Evolutionary conservation across 2,113 vertebrate species (phyloP), one percentile per base, ranked within the genome.

Genomic region (Ammodramus savannarum): DNA sequence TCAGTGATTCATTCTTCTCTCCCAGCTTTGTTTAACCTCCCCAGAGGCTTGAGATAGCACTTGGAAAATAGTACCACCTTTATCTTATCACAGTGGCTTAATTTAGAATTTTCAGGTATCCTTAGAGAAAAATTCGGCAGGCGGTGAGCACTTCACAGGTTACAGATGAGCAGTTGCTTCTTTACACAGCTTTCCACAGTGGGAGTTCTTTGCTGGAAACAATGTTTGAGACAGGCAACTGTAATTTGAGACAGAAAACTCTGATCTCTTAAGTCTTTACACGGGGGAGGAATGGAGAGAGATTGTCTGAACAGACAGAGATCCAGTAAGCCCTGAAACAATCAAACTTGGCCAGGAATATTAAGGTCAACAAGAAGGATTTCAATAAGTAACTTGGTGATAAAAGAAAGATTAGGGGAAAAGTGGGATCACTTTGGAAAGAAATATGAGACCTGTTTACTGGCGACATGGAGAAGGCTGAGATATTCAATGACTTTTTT

Each of bases 41-140:
- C 14, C 10, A 19, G 3, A 29, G 39, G 23, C 22, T 46, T 48
- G n/a, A 65, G 39, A 39, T 55, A 65, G 65, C 48, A 73, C 18
- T 46, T 39, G 27, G 27, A 54, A 27, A n/a, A 38, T 11, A 38
- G 9, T 22, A 55, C 7, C 23, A 39, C 13, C 3, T 65, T 55
- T 65, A 39, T 39, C n/a, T 55, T 39, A 57, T 16, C 49, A 46
- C 6, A n/a, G 18, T 48, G 23, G 5, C 15, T 48, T 74, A 74
- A 39, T 65, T 48, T 65, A 16, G 29, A 57, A 48, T 9, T 74
- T 65, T 48, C 41, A 38, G 49, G 23, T 19, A 27, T 85, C 29
- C 23, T 39, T 48, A 23, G 29, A 57, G 3, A 7, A 32, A 39
- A 48, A n/a, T 39, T 85, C 0, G 0, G 5, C 15, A 29, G 29